phyloP scores from a whole-genome alignment of 2,888 invertebrate genomes.

The Drosophila prostipennis region DNA sequence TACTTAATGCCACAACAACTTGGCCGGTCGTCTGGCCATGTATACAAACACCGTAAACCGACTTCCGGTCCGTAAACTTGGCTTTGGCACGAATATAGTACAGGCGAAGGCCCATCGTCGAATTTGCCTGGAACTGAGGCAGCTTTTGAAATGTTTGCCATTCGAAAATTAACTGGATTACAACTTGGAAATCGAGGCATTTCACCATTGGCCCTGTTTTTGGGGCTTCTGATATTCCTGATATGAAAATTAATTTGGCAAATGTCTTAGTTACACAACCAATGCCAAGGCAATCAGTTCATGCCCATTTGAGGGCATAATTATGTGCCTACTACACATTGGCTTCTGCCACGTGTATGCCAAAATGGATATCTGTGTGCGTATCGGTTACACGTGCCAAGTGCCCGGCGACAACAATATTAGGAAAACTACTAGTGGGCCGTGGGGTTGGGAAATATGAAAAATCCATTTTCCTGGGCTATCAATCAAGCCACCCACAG shows the following conservation, averaged over 20 bases:
- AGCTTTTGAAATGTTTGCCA: constrained; percentile 1
- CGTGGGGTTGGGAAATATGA: constrained; percentile 46
- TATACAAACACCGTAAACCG: constrained; percentile 69
- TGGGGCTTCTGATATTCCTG: background rate
- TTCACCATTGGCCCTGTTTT: constrained; percentile 15
- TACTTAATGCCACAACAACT: constrained; percentile 57
- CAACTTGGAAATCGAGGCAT: background rate
- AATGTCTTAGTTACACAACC: constrained; percentile 52
- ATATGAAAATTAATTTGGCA: constrained; percentile 49
- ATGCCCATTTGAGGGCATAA: constrained; percentile 19
- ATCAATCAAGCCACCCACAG: constrained; percentile 61
- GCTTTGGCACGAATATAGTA: too few relatives aligned
- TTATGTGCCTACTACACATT: constrained; percentile 13
- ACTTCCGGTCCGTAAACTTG: constrained; percentile 62
- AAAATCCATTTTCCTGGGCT: constrained; percentile 67
- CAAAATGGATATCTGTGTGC: constrained; percentile 8
- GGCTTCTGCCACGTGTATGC: constrained; percentile 23
- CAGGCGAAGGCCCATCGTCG: constrained; percentile 24
- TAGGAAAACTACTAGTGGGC: constrained; percentile 18
- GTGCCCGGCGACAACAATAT: constrained; percentile 27
- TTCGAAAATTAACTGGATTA: constrained; percentile 15
- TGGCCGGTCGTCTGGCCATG: constrained; percentile 24
- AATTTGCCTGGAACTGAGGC: constrained; percentile 16
- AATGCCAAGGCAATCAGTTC: constrained; percentile 7
- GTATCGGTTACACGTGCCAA: constrained; percentile 37